Evolutionary conservation across 2,888 invertebrate species (phyloP), one percentile per base, ranked within the genome.

Genomic region (Galerucella nymphaeae): DNA sequence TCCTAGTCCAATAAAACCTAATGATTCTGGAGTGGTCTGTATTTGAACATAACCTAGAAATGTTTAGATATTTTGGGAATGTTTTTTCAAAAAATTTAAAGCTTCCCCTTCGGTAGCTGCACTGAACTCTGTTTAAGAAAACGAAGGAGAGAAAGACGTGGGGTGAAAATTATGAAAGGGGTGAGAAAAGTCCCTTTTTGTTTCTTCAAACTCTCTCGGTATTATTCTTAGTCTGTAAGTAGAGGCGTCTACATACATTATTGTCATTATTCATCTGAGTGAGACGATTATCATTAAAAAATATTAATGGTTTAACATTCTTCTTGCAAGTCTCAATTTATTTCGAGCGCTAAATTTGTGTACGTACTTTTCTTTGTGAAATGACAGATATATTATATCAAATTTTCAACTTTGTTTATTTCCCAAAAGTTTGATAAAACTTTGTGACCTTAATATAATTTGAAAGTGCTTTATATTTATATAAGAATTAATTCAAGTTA

Each of bases 251-350:
- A 85, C 85, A 85, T 85, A 85, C 84, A 86, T 85, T 85, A 85
- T 85, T 86, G 85, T 85, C 85, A 85, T 85, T 85, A 83, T 84
- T 84, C 85, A 84, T 84, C 85, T 83, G 45, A 59, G 61, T 62
- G 78, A 80, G 81, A 82, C 85, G 86, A 86, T 86, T 85, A 86
- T 86, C 86, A 86, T 86, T 86, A 86, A 86, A 30, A 87, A 87
- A 87, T 87, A 86, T 87, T 87, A 86, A 86, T 85, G 85, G 84
- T 81, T 81, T 80, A 78, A 83, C 85, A 86, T 86, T 85, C 85
- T 86, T 86, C 86, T 85, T 83, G 85, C 82, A 80, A 83, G 84
- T 83, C 84, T 84, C 85, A 85, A 85, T 85, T 85, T 84, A 84
- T 85, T 84, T 84, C 79, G 9, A 30, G 81, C 82, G 83, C 79